phyloP scores from a whole-genome alignment of 2,888 invertebrate species.

The Altica lythri region DNA sequence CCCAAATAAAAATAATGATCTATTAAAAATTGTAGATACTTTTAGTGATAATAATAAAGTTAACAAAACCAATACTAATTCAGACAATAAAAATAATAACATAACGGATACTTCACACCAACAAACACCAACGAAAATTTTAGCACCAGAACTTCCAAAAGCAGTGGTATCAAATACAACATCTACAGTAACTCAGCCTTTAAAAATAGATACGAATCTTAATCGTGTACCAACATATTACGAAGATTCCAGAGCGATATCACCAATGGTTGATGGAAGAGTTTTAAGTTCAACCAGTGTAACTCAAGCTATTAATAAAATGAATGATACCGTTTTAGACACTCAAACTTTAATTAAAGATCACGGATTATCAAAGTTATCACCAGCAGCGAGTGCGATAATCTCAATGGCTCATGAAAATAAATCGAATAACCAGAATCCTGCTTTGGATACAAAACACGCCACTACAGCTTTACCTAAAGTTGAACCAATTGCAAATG shows the following conservation, averaged over 20 bases:
- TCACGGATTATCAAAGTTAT: conserved; percentile 44
- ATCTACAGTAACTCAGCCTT: conserved; percentile 53
- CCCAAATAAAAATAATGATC: conserved; percentile 21
- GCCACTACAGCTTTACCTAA: conserved; percentile 41
- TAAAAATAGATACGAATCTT: conserved; percentile 53
- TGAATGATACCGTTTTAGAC: conserved; percentile 56
- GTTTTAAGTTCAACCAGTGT: conserved; percentile 55
- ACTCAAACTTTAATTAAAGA: conserved; percentile 55
- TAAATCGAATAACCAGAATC: conserved; percentile 28
- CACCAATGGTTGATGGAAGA: conserved; percentile 51
- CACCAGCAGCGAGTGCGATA: conserved; percentile 42
- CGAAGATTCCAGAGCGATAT: conserved; percentile 39
- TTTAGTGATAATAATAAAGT: conserved; percentile 6
- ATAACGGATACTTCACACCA: conserved; percentile 8
- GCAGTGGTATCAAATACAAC: conserved; percentile 55
- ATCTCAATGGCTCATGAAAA: conserved; percentile 40
- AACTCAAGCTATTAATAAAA: conserved; percentile 55
- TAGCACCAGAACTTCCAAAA: conserved; percentile 9
- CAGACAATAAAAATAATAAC: conserved; percentile 24
- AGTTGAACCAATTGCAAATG: conserved; percentile 32
- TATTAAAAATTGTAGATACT: conserved; percentile 14
- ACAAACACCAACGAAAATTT: not conserved
- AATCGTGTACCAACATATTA: conserved; percentile 40
- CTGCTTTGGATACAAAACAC: conserved; percentile 40
- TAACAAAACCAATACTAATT: conserved; percentile 24